Evolutionary conservation across 2,888 invertebrate genomes (phyloP), one percentile per base, ranked within the genome.

Genomic region (Ichneumon xanthorius): DNA sequence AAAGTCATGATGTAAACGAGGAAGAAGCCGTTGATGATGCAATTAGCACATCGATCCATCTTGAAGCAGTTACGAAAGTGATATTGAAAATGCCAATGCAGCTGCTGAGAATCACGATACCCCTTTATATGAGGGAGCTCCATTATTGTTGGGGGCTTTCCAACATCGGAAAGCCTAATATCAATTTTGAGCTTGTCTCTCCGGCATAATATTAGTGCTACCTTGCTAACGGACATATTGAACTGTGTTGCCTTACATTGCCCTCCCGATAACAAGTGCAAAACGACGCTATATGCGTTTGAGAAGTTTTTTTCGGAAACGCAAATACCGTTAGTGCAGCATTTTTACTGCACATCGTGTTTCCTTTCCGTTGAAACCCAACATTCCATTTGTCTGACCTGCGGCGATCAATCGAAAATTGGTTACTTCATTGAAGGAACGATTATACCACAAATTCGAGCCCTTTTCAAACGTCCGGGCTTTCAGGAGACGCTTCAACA

Each of bases 391-490:
- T 76, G 76, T 53, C 26, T 19, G n/a, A 65, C 19, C 7, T 61
- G 30, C 48, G 26, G 40, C 7, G 63, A 76, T 40, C 7, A n/a
- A 50, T 50, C 50, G 14, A 11, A 67, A 9, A 67, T 67, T n/a
- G 22, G n/a, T 6, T 73, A 82, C 26, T 71, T 53, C 19, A 78
- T 55, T 45, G 16, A 81, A 58, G 26, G 40, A 48, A 55, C 55
- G 14, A 33, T 79, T n/a, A 63, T 50, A 16, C 1, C 37, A 19
- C 68, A 81, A 81, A 37, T 76, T 2, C 7, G 50, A 67, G 22
- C 45, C n/a, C 63, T 85, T 22, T 72, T 73, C 16, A 14, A 5
- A 48, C 77, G 80, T 1, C 84, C 67, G 7, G 84, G 77, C 7
- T 84, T 81, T 76, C 61, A 45, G 26, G 68, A 73, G 9, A 50